Conservation (phyloP, 2,888 invertebrate genomes). For the Tetropium fuscum region DNA sequence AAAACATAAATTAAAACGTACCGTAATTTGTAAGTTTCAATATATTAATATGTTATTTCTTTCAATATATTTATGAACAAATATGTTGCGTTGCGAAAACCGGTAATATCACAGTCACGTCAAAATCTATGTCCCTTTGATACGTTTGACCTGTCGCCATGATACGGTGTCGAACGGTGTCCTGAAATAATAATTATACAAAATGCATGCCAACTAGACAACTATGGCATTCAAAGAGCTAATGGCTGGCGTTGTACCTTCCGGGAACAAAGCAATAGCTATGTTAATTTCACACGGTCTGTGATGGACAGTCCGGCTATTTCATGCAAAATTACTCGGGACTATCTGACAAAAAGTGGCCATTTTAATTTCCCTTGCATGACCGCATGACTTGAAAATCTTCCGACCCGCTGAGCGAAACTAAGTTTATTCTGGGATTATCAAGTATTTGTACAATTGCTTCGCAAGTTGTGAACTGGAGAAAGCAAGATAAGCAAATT, state of each 20-base stretch:
- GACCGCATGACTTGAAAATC: constrained; percentile 44
- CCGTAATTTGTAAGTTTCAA: too few species aligned
- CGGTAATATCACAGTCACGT: background rate
- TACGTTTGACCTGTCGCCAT: background rate
- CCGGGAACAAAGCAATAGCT: constrained; percentile 19
- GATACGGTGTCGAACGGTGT: background rate
- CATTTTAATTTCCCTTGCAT: constrained; percentile 46
- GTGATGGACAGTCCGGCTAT: constrained; percentile 31
- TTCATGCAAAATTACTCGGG: constrained; percentile 42
- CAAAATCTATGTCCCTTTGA: background rate
- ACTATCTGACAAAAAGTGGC: constrained; percentile 44
- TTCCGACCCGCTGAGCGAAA: constrained; percentile 28
- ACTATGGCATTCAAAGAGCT: constrained; percentile 11
- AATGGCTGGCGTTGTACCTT: constrained; percentile 1
- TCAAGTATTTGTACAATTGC: constrained; percentile 12
- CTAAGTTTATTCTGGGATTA: constrained; percentile 11
- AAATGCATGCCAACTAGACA: constrained; percentile 24
- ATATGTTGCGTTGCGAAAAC: background rate
- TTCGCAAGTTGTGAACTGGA: too few species aligned
- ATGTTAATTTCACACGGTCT: constrained; percentile 27
- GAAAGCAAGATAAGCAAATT: too few species aligned
- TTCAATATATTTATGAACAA: too few species aligned
- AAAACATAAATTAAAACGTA: too few species aligned
- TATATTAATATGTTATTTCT: too few species aligned
- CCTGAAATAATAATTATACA: constrained; percentile 15